Evolutionary conservation across 1,140 invertebrate species (phyloP).

Genomic region (Listronotus bonariensis): DNA sequence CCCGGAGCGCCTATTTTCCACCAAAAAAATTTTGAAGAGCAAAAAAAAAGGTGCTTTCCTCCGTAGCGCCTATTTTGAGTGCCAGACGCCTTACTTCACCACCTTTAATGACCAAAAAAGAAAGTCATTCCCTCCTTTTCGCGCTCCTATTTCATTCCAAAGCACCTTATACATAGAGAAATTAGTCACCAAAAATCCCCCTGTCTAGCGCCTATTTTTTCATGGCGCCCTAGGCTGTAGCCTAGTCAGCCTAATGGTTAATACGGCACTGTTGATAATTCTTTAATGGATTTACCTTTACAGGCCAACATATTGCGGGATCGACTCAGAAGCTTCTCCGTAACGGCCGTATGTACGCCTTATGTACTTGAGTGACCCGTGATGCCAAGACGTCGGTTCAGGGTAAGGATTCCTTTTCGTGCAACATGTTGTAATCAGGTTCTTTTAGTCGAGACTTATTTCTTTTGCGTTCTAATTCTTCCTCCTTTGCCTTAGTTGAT

Average conservation of each 20-base stretch:
- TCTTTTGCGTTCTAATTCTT: slow-evolving; percentile 56
- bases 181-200: no score
- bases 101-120: no score
- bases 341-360: slow-evolving; percentile 64
- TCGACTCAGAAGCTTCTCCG: slow-evolving; percentile 59
- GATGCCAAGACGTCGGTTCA: slow-evolving; percentile 56
- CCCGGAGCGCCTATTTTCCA: no score
- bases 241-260: not conserved
- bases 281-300: slow-evolving; percentile 39
- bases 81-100: no score
- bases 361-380: slow-evolving; percentile 64
- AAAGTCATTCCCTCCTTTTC: no score
- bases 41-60: no score
- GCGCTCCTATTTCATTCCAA: not conserved
- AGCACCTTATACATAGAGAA: no score
- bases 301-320: slow-evolving; percentile 64
- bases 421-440: slow-evolving; percentile 61
- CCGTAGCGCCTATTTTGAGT: no score
- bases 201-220: no score
- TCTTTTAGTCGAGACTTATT: slow-evolving; percentile 65
- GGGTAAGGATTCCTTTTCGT: slow-evolving; percentile 59
- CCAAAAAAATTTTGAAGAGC: no score
- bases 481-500: slow-evolving; percentile 47
- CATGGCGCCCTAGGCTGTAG: no score
- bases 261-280: not conserved